Base-by-base conservation (phyloP, 1,140 invertebrate genomes). In the Paraescarpia echinospica region DNA sequence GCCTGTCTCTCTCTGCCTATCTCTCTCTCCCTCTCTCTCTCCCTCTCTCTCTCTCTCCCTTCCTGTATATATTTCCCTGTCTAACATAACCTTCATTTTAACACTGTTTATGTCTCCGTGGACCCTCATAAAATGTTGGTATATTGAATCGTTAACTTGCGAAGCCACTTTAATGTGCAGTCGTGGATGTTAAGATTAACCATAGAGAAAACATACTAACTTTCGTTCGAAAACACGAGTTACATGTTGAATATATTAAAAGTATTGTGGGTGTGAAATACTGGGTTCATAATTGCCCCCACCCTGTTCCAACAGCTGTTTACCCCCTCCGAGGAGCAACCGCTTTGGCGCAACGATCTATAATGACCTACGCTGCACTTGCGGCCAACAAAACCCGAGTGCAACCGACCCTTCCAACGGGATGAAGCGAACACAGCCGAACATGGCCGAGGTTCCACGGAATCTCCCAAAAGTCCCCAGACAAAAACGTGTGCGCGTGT, bases 311-410 rank as follows among this genome's bases (percentile, higher is more conserved):
- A 93, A 93, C 89, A 91, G 92, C 34, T 94, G 94, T 92, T 94
- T 92, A 92, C 94, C 94, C 14, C 89, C 90, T 27, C 93, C 93
- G 34, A 94, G 94, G 90, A 94, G 93, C 91, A 94, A 90, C 91
- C 90, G 91, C 34, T 93, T 94, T n/a, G 94, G 94, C 27, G 94
- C 94, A 90, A 94, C 94, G 94, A 92, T 94, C n/a, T 94, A 94
- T 59, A 94, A 94, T 41, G 93, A 93, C 34, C 92, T 94, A 34
- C 93, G 93, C 33, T 94, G 94, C 92, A 93, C 93, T 27, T 94
- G 94, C 89, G 91, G 93, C 4, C 41, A 93, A 33, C 77, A 92
- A 31, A 92, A 93, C 34, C 91, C 93, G 34, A 92, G 93, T 35
- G 93, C 93, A 77, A 93, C 93, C 6, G 94, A 93, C 5, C 93